Evolutionary conservation across 2,888 invertebrate species (phyloP).

Genomic region (Romanomermis culicivorax): DNA sequence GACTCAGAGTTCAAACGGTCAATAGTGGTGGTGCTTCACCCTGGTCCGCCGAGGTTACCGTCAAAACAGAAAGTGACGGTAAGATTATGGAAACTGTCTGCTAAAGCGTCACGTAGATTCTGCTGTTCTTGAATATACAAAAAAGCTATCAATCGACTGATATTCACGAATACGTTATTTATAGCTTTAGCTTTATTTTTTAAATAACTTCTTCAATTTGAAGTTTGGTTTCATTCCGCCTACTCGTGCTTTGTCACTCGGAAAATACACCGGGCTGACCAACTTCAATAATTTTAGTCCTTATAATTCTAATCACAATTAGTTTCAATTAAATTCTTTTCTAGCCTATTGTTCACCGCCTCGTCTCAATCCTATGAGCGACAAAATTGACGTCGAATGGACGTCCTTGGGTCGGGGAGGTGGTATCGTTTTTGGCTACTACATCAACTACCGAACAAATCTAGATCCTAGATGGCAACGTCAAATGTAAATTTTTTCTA

Average conservation of each 20-base stretch:
- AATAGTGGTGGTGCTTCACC: slow-evolving; percentile 8
- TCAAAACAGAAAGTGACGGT: slow-evolving; percentile 5
- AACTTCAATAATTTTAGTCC: too few relatives aligned
- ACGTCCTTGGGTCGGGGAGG: slow-evolving; percentile 23
- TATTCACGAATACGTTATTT: too few relatives aligned
- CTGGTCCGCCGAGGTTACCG: not conserved
- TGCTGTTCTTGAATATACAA: not conserved
- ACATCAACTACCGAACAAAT: slow-evolving; percentile 20
- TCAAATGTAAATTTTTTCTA: slow-evolving; percentile 16
- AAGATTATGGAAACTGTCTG: not conserved
- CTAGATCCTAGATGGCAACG: slow-evolving; percentile 22
- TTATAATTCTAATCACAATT: too few relatives aligned
- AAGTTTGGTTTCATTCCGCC: too few relatives aligned
- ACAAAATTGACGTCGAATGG: slow-evolving; percentile 23
- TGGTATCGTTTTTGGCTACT: slow-evolving; percentile 26
- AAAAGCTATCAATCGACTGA: not conserved
- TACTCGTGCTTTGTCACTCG: too few relatives aligned
- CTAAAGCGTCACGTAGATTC: too few relatives aligned
- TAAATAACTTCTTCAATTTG: too few relatives aligned
- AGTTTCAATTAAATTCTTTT: not conserved
- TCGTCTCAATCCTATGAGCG: slow-evolving; percentile 18
- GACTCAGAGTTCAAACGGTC: slow-evolving; percentile 5
- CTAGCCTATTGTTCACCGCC: slow-evolving; percentile 25
- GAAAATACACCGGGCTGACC: too few relatives aligned
- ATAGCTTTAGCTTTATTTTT: too few relatives aligned